A percentile compares a stretch with the other conserved stretches of the same genome.
phyloP scores from a whole-genome alignment of 2,797 vertebrate genomes.

The Acropternis orthonyx region DNA sequence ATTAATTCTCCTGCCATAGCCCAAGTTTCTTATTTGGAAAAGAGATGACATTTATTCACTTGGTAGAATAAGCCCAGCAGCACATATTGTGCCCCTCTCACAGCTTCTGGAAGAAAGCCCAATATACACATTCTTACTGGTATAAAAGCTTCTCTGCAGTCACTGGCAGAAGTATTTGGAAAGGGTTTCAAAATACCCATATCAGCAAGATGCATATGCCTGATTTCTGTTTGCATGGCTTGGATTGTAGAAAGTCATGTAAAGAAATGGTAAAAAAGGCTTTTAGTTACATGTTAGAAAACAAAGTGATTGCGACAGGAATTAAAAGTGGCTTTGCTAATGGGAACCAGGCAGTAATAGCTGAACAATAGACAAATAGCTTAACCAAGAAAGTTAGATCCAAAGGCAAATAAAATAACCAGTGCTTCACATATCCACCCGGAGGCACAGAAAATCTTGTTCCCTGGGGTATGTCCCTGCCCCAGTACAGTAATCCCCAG shows the following conservation, averaged over 20 bases:
- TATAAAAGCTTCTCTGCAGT: slow-evolving; percentile 21
- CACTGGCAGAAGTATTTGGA: neutral
- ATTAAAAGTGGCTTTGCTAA: slow-evolving; percentile 21
- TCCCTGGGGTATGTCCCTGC: neutral
- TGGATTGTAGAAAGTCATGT: neutral
- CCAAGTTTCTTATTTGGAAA: slow-evolving; percentile 25
- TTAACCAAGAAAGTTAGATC: neutral
- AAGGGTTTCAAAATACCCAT: neutral
- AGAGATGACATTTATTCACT: slow-evolving; percentile 34
- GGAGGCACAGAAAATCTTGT: neutral
- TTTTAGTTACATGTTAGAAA: neutral
- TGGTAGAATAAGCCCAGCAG: slow-evolving; percentile 22
- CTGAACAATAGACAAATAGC: too few species aligned
- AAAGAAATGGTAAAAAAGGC: neutral
- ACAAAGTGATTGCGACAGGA: neutral
- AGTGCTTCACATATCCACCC: neutral
- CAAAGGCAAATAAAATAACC: neutral
- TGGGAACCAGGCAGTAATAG: too few species aligned
- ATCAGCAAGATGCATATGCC: slow-evolving; percentile 15
- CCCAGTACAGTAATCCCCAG: neutral
- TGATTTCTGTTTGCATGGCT: neutral
- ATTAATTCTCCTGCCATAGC: neutral
- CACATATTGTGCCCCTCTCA: neutral
- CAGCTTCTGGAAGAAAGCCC: slow-evolving; percentile 25
- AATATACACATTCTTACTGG: neutral